These are phyloP conservation scores for Centropyge bicolor DNA, from an alignment of 2,797 vertebrate genomes.

Conservation along the genomic window DNA sequence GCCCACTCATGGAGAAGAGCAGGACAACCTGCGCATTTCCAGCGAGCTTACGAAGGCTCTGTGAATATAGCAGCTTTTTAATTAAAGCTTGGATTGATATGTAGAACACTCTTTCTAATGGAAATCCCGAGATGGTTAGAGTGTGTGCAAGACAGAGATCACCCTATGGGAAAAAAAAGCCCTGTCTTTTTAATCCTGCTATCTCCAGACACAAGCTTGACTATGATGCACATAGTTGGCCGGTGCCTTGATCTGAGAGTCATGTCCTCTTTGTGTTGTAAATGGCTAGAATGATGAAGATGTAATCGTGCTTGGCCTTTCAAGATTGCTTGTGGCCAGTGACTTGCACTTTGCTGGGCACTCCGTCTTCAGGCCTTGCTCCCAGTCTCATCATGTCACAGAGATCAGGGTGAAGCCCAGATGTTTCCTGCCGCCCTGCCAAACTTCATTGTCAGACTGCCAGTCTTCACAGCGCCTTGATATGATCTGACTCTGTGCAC, in stretches of 20 bases:
- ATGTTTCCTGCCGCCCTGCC: conserved; percentile 76
- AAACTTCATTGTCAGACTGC: conserved; percentile 64
- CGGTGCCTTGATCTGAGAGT: conserved; percentile 43
- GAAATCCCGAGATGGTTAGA: conserved; percentile 78
- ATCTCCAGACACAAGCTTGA: conserved; percentile 16
- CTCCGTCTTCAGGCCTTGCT: conserved; percentile 62
- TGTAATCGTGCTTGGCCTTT: conserved; percentile 73
- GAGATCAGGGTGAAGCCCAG: conserved; percentile 72
- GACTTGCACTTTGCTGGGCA: conserved; percentile 48
- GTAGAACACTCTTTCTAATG: conserved; percentile 88
- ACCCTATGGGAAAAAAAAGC: conserved; percentile 37
- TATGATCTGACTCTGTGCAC: conserved; percentile 72
- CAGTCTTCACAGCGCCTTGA: conserved; percentile 66
- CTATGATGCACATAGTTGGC: conserved; percentile 50
- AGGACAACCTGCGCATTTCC: conserved; percentile 74
- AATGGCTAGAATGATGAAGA: conserved; percentile 48
- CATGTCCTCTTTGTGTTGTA: conserved; percentile 55
- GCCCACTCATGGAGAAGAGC: conserved; percentile 75
- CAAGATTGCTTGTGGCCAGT: conserved; percentile 51
- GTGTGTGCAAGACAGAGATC: conserved; percentile 52
- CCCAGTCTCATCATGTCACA: conserved; percentile 65
- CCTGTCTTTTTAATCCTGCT: conserved; percentile 39
- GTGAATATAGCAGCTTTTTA: conserved; percentile 89
- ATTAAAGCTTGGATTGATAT: conserved; percentile 90
- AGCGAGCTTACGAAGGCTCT: conserved; percentile 71